phyloP scores from a whole-genome alignment of 2,888 invertebrate genomes.

The Dryobotodes eremita region DNA sequence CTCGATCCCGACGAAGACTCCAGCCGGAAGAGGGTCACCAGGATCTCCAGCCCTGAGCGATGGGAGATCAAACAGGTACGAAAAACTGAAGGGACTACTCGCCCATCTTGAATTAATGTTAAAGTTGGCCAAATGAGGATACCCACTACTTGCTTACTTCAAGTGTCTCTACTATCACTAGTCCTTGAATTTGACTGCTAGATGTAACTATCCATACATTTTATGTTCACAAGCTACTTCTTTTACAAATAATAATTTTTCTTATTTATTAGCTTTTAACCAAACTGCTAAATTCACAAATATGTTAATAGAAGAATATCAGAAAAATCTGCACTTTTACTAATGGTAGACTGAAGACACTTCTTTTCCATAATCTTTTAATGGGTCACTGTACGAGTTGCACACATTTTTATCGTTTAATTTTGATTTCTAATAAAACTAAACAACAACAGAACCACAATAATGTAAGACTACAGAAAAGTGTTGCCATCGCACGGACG shows the following conservation, averaged over 20 bases:
- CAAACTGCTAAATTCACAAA: too few species aligned
- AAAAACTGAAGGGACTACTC: neutral
- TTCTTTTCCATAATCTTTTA: neutral
- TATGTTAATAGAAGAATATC: neutral
- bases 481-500: neutral
- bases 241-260: too few species aligned
- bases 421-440: neutral
- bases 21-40: constrained; percentile 95
- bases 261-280: too few species aligned
- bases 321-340: neutral
- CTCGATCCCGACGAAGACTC: constrained; percentile 95
- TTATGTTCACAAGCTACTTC: neutral
- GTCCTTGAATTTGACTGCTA: neutral
- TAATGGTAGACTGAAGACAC: too few species aligned
- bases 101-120: neutral
- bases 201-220: neutral
- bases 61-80: constrained; percentile 98
- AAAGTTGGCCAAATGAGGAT: neutral
- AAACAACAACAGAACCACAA: neutral
- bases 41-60: constrained; percentile 98
- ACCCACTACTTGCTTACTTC: neutral
- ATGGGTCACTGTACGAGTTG: neutral
- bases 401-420: neutral
- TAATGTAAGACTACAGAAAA: neutral
- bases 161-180: neutral